Percentiles rank a stretch among this genome's conserved stretches.
These are phyloP conservation scores for cat (Felis catus) DNA, from an alignment of 2,113 vertebrate species.

Conservation along the genomic window DNA sequence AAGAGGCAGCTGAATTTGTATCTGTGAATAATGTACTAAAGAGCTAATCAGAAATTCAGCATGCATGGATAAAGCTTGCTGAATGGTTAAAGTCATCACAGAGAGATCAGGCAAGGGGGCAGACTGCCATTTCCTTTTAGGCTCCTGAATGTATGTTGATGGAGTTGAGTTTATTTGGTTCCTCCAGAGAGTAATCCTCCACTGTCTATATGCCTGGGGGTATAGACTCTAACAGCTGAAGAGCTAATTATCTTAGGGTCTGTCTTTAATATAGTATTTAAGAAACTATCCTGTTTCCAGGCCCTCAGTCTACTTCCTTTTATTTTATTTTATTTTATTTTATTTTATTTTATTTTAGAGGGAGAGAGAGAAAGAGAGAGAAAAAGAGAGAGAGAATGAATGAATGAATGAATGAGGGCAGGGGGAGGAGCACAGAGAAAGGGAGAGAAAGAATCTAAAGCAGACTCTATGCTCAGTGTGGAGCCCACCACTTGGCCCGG, in stretches of 20 bases:
- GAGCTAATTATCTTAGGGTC: too few species aligned
- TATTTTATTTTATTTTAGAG: too few species aligned
- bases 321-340: too few species aligned
- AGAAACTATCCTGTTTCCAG: not conserved
- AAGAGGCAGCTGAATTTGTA: not conserved
- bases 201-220: accelerated
- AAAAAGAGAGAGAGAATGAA: too few species aligned
- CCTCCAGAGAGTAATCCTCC: not conserved
- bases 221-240: not conserved
- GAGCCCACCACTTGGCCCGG: too few species aligned
- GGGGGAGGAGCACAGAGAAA: too few species aligned
- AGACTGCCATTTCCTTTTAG: not conserved
- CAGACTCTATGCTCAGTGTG: too few species aligned
- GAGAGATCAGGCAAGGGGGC: too few species aligned
- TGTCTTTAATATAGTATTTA: not conserved
- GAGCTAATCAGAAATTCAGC: too few species aligned
- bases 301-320: not conserved
- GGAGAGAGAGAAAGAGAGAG: too few species aligned
- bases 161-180: not conserved
- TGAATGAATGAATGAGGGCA: too few species aligned
- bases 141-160: not conserved
- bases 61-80: accelerated
- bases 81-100: accelerated
- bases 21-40: not conserved
- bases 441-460: too few species aligned